Evolutionary conservation across 1,140 invertebrate species (phyloP).

Genomic region (Lasioglossum albipes): DNA sequence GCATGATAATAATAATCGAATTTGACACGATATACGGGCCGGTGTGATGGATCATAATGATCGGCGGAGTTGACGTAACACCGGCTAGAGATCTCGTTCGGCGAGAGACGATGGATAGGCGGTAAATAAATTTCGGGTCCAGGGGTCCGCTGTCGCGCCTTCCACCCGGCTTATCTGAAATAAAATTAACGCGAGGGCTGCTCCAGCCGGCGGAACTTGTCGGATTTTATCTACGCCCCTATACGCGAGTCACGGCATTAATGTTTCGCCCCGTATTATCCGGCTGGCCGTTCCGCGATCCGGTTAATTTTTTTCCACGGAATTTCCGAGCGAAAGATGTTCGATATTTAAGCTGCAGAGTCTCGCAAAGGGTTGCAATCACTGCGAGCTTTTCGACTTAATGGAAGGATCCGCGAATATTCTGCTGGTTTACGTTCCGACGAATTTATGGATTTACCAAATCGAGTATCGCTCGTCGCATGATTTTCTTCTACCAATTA

Average conservation of each 20-base stretch:
- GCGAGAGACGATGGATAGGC: constrained; percentile 1
- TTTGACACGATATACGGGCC: constrained; percentile 22
- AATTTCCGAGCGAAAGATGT: neutral
- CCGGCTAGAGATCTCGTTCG: constrained; percentile 17
- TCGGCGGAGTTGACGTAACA: constrained; percentile 33
- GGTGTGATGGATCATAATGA: constrained; percentile 46
- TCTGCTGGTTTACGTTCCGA: too few species aligned
- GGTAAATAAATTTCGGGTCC: constrained; percentile 34
- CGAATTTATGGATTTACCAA: too few species aligned
- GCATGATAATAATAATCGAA: constrained; percentile 35
- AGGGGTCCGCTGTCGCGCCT: constrained; percentile 8
- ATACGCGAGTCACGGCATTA: neutral
- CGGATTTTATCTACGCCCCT: constrained; percentile 32
- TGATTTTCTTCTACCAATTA: too few species aligned
- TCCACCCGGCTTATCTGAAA: constrained; percentile 28
- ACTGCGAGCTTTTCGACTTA: neutral
- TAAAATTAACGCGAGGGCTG: constrained; percentile 36
- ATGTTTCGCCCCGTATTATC: neutral
- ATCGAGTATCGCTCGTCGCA: too few species aligned
- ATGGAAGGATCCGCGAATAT: too few species aligned
- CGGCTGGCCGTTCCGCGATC: neutral
- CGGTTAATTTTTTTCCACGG: neutral
- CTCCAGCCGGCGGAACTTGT: constrained; percentile 33
- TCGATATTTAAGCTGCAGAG: neutral
- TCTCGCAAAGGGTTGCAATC: neutral